These are phyloP conservation scores for Gnatocerus cornutus DNA, from an alignment of 2,888 invertebrate genomes.

Conservation along the genomic window DNA sequence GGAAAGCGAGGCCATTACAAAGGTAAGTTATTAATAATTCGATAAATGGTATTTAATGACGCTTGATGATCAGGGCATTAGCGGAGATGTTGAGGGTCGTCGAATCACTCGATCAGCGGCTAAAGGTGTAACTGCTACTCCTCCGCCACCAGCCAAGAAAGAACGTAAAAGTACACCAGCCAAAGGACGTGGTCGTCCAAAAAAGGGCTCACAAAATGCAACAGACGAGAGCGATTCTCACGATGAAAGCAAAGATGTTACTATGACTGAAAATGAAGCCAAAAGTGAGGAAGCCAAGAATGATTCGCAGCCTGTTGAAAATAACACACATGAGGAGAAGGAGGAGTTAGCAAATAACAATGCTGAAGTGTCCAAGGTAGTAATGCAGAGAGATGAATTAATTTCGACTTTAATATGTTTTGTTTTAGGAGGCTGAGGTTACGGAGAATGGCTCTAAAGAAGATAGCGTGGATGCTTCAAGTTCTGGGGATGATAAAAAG, in stretches of 20 bases:
- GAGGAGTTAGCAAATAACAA: constrained; percentile 66
- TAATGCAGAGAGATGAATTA: background rate
- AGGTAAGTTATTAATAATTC: constrained; percentile 66
- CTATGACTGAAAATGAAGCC: constrained; percentile 63
- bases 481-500: constrained; percentile 63
- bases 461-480: constrained; percentile 65
- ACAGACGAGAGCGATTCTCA: constrained; percentile 66
- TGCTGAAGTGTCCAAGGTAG: constrained; percentile 62
- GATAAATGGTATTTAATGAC: too few species aligned
- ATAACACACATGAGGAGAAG: constrained; percentile 65
- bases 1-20: constrained; percentile 73
- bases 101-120: constrained; percentile 75
- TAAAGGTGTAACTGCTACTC: constrained; percentile 73
- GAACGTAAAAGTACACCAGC: constrained; percentile 66
- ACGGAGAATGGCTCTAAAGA: constrained; percentile 69
- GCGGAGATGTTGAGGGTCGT: constrained; percentile 74
- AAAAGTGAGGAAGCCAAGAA: constrained; percentile 63
- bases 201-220: constrained; percentile 58
- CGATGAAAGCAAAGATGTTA: constrained; percentile 65
- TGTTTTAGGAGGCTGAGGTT: constrained; percentile 60
- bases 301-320: constrained; percentile 61
- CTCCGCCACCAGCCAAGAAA: constrained; percentile 74
- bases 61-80: constrained; percentile 68
- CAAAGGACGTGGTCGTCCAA: constrained; percentile 67
- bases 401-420: constrained; percentile 10